Evolutionary conservation across 2,888 invertebrate species (phyloP), one percentile per base, ranked within the genome.

Genomic region (Dasysyrphus tricinctus): DNA sequence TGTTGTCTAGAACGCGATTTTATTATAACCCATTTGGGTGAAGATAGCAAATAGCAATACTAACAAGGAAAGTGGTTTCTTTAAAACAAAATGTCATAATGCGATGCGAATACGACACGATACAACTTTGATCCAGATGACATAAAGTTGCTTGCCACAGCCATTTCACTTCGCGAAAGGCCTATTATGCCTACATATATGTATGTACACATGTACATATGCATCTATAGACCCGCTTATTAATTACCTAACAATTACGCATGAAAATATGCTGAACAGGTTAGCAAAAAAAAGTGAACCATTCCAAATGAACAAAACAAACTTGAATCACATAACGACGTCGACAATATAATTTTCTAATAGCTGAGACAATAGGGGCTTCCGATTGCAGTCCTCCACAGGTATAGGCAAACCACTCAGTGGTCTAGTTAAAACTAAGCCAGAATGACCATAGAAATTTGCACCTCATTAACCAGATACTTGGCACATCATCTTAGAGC

Each of bases 161-260:
- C 14, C 39, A 39, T 59, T 39, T 39, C 39, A 24, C 39, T 19
- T 59, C 14, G 61, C 8, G 59, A 61, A 61, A 61, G 61, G 39
- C 61, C 8, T n/a, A 3, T 54, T 29, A n/a, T 24, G 24, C 0
- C 24, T 16, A 51, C 19, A n/a, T 54, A 7, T 54, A 8, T 34
- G 34, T 59, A 37, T 14, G 16, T 9, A 2, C 24, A 24, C 3
- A 16, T 14, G 5, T n/a, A 11, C 34, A n/a, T n/a, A n/a, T 16
- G 11, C 34, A 14, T 34, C 32, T 57, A 8, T 16, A 34, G 12
- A 14, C 61, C 19, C 37, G 19, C 34, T 61, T 24, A 24, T 39
- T 61, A 59, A 61, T 61, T 61, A 61, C 61, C 39, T 61, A 61
- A 61, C 39, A 61, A 39, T 39, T 39, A 61, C 39, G 39, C 39